phyloP scores from a whole-genome alignment of 2,113 vertebrate genomes.

The Tachycineta bicolor region DNA sequence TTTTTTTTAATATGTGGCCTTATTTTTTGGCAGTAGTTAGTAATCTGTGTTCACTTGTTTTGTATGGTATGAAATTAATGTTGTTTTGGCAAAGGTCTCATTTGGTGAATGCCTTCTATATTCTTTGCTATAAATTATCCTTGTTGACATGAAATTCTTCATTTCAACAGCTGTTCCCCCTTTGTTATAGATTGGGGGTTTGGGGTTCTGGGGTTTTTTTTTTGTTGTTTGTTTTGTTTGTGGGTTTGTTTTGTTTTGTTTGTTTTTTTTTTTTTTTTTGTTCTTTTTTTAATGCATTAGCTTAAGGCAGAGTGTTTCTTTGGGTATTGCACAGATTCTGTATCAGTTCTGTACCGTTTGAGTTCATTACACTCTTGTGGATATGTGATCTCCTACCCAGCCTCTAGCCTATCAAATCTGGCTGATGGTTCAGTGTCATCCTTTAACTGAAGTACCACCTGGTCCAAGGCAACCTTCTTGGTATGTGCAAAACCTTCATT shows the following conservation, averaged over 20 bases:
- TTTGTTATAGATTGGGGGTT: background rate
- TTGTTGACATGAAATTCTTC: background rate
- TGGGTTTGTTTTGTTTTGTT: background rate
- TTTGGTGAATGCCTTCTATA: background rate
- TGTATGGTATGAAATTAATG: background rate
- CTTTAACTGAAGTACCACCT: background rate
- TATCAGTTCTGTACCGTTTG: background rate
- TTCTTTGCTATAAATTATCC: background rate
- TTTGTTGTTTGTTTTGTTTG: background rate
- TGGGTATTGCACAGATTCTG: background rate
- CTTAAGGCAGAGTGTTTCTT: background rate
- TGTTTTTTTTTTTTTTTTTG: background rate
- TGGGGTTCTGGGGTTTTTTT: background rate
- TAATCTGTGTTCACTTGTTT: background rate
- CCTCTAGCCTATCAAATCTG: background rate
- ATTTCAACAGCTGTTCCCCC: background rate
- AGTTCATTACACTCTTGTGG: background rate
- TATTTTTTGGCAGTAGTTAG: background rate
- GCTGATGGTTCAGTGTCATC: background rate
- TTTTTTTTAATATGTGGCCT: background rate
- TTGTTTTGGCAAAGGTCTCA: background rate
- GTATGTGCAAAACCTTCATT: background rate
- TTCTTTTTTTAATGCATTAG: background rate
- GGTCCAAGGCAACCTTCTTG: background rate
- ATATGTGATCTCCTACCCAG: fast-evolving